A percentile compares a stretch with the other conserved stretches of the same genome.
phyloP scores from a whole-genome alignment of 2,113 vertebrate species.

The Odocoileus virginianus region DNA sequence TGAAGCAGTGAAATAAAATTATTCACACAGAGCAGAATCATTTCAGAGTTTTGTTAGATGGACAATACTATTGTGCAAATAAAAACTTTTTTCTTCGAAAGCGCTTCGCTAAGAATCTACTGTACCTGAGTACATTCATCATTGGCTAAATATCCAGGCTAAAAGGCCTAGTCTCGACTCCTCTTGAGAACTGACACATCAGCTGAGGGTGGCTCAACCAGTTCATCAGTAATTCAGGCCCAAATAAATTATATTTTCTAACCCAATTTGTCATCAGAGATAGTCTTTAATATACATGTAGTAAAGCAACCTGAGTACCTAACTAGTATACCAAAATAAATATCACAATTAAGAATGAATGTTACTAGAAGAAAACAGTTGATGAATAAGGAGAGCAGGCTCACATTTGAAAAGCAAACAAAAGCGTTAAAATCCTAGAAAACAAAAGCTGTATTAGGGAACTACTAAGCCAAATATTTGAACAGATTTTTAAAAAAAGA shows the following conservation, averaged over 20 bases:
- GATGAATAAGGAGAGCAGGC: neutral
- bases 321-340: neutral
- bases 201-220: neutral
- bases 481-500: neutral
- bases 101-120: neutral
- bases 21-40: neutral
- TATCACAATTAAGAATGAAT: neutral
- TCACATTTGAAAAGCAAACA: neutral
- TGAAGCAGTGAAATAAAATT: neutral
- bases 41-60: neutral
- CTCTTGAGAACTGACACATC: neutral
- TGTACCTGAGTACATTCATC: neutral
- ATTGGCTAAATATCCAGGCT: neutral
- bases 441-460: neutral
- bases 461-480: neutral
- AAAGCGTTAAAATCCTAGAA: neutral
- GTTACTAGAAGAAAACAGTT: neutral
- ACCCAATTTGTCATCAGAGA: neutral
- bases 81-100: neutral
- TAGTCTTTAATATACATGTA: neutral
- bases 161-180: neutral
- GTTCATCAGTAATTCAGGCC: neutral
- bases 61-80: neutral
- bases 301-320: neutral
- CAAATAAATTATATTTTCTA: constrained; percentile 20